Base-by-base conservation (phyloP, 2,113 vertebrate genomes). In the Thunnus thynnus region DNA sequence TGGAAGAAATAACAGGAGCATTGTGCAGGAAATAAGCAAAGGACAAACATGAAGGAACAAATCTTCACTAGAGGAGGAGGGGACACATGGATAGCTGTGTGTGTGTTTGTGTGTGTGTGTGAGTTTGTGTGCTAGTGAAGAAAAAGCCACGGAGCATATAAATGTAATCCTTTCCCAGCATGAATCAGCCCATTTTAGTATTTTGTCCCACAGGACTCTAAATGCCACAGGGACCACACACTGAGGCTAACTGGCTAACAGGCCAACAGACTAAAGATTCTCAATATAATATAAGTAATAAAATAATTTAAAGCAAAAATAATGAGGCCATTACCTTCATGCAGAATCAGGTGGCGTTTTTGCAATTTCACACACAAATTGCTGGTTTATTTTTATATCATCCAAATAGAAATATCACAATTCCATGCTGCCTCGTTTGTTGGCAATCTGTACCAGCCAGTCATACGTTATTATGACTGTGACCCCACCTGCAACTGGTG, bases 141-240 rank as follows among this genome's bases (percentile, higher is more conserved):
- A 63, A 64, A 64, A 68, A 62, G 20, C 63, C 54, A 57, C 63
- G 2, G 50, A 90, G 70, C 83, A 86, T 72, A 83, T 80, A 80
- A 83, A 75, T 88, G 52, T 85, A 88, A 91, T 91, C 87, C 78
- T 83, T 73, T 84, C 78, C 58, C 84, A 81, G 74, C 65, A 13
- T 77, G 76, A 85, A 63, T 67, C 86, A 62, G 73, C 17, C 61
- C 50, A 46, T 62, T 81, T 71, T 48, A 17, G 32, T 10, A 47
- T 84, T 87, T 74, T 36, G 54, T 76, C 67, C 62, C 70, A 56
- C 62, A 72, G 69, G 62, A 65, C 36, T 70, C 44, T 58, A 3
- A 17, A 57, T 20, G 8, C 50, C 36, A 41, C 14, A 52, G 72
- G 64, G 82, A 89, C 87, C 89, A 88, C 87, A 83, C 86, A 89